Evolutionary conservation across 2,113 vertebrate genomes (phyloP).

Genomic region (Nipponia nippon): DNA sequence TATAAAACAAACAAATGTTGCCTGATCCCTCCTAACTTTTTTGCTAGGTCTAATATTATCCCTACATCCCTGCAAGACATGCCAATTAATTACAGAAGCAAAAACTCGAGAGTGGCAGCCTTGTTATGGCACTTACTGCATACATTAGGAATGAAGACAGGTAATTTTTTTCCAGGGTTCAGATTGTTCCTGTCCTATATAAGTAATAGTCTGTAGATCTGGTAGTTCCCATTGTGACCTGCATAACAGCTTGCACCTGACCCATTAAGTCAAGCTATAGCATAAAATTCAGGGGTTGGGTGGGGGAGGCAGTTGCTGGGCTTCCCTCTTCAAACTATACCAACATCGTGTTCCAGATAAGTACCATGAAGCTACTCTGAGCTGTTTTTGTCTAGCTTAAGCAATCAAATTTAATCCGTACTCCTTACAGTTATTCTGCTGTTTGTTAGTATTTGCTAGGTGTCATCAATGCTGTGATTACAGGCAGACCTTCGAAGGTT

Average conservation of each 20-base stretch:
- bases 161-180: neutral
- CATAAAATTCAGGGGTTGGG: neutral
- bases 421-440: neutral
- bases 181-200: neutral
- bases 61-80: neutral
- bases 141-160: neutral
- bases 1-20: neutral
- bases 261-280: neutral
- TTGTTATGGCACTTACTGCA: neutral
- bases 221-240: neutral
- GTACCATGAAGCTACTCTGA: neutral
- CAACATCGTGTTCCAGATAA: neutral
- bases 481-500: neutral
- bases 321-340: neutral
- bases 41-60: neutral
- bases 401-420: neutral
- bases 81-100: neutral
- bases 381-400: neutral
- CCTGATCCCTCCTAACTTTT: neutral
- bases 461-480: neutral
- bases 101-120: neutral
- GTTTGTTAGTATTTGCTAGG: neutral
- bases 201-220: neutral
- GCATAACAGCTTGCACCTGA: neutral
- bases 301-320: neutral